Evolutionary conservation across 2,797 vertebrate species (phyloP), one percentile per base, ranked within the genome.

Genomic region (Amblyopsis hoosieri): DNA sequence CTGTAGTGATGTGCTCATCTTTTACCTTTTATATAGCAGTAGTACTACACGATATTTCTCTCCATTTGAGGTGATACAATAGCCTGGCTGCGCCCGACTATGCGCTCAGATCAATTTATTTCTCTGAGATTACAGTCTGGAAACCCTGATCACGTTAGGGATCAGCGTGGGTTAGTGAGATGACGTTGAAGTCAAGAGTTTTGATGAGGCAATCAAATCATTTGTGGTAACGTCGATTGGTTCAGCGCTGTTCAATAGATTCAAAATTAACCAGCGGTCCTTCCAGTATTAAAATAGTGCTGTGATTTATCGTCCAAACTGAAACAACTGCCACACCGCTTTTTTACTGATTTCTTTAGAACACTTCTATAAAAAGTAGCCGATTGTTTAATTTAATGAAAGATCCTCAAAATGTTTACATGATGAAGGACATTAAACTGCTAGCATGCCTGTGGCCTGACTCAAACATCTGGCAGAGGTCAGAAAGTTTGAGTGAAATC

Each of bases 261-360:
- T 37, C 33, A 8, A 37, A 37, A 37, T 37, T 8, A 37, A 37
- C 10, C 49, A 15, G 4, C 2, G 48, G 9, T 1, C n/a, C n/a
- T 50, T 50, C 15, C 15, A 7, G 3, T 51, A 17, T 10, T 9
- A 10, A 14, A 51, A 19, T 51, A 7, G 11, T 17, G 33, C 6
- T 37, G 33, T 17, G 10, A 66, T 37, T 62, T 62, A 64, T 64
- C 57, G 54, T 15, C 57, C 50, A 51, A 59, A 47, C 55, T 57
- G 3, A 45, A 45, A 51, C 47, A 51, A 33, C 48, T 57, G 45
- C 37, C 47, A 42, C 10, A 6, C 19, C 60, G 54, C 55, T 64
- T 67, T 74, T 66, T 67, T 82, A 77, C 70, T 72, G 61, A 67
- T 69, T 66, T 64, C 62, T 49, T 46, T 69, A 51, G 51, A 45